Percentiles rank a stretch among this genome's conserved stretches.
These are phyloP conservation scores for Scolopax rusticola DNA, from an alignment of 2,797 vertebrate genomes.

Conservation along the genomic window DNA sequence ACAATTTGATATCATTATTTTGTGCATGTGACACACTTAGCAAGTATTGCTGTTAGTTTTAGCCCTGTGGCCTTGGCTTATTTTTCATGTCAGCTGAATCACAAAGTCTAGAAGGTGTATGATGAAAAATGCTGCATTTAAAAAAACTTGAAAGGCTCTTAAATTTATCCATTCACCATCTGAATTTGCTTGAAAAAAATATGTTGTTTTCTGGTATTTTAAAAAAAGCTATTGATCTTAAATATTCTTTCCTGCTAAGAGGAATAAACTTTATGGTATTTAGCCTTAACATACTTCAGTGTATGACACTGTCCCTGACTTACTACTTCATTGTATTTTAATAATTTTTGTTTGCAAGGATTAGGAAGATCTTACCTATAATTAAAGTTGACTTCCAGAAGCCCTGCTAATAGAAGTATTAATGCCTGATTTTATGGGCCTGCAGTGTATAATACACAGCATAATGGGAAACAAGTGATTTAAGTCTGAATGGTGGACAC, in stretches of 20 bases:
- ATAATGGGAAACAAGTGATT: constrained; percentile 76
- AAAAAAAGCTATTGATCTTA: neutral
- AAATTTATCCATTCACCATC: neutral
- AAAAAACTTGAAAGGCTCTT: neutral
- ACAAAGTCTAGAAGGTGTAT: neutral
- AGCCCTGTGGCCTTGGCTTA: neutral
- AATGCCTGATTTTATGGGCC: constrained; percentile 64
- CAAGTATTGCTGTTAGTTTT: neutral
- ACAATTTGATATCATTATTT: neutral
- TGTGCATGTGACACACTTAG: neutral
- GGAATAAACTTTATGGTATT: constrained; percentile 7
- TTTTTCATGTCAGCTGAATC: neutral
- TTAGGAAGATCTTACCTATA: constrained; percentile 67
- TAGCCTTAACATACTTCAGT: constrained; percentile 16
- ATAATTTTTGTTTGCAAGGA: constrained; percentile 67
- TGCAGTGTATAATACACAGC: constrained; percentile 38
- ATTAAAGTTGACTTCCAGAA: constrained; percentile 73
- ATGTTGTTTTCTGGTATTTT: neutral
- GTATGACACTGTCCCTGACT: constrained; percentile 32
- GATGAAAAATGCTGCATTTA: neutral
- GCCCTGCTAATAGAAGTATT: constrained; percentile 71
- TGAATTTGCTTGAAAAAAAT: neutral
- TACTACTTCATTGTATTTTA: constrained; percentile 59
- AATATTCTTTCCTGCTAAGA: neutral
- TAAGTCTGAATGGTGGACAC: constrained; percentile 35